These are phyloP conservation scores for Helicoverpa zea DNA, from an alignment of 1,140 invertebrate genomes.

Conservation along the genomic window DNA sequence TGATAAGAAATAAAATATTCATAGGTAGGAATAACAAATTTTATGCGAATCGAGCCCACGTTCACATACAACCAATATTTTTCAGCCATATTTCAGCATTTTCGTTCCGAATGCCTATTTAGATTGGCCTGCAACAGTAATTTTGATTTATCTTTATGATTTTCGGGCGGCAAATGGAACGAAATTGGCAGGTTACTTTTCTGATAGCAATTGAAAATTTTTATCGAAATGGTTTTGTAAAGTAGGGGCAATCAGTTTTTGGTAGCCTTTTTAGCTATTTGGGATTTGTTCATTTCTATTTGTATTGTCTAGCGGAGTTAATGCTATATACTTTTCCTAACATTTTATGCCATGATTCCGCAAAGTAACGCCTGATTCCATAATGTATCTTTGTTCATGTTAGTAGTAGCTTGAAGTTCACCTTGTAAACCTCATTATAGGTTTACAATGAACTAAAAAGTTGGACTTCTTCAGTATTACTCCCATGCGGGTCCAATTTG, in stretches of 20 bases:
- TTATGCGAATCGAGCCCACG: neutral
- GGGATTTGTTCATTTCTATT: neutral
- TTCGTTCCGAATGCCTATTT: neutral
- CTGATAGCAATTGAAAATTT: neutral
- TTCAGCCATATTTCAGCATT: constrained; percentile 8
- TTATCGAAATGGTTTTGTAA: neutral
- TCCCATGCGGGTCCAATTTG: too few relatives aligned
- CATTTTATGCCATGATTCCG: too few relatives aligned
- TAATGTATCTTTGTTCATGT: too few relatives aligned
- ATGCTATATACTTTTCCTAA: too few relatives aligned
- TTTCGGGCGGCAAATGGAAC: neutral
- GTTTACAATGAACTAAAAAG: too few relatives aligned
- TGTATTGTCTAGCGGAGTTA: neutral
- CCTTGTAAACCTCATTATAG: too few relatives aligned
- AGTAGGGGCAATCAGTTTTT: too few relatives aligned
- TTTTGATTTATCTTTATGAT: constrained; percentile 18
- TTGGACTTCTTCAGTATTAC: too few relatives aligned
- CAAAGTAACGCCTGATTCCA: too few relatives aligned
- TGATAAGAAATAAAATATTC: too few relatives aligned
- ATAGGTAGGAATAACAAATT: neutral
- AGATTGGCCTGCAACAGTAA: constrained; percentile 4
- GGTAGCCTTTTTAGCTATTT: too few relatives aligned
- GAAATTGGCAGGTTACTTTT: neutral
- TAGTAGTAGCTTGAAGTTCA: too few relatives aligned
- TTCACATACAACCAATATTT: neutral